phyloP scores from a whole-genome alignment of 2,113 vertebrate species.

The Macheiramphus alcinus region DNA sequence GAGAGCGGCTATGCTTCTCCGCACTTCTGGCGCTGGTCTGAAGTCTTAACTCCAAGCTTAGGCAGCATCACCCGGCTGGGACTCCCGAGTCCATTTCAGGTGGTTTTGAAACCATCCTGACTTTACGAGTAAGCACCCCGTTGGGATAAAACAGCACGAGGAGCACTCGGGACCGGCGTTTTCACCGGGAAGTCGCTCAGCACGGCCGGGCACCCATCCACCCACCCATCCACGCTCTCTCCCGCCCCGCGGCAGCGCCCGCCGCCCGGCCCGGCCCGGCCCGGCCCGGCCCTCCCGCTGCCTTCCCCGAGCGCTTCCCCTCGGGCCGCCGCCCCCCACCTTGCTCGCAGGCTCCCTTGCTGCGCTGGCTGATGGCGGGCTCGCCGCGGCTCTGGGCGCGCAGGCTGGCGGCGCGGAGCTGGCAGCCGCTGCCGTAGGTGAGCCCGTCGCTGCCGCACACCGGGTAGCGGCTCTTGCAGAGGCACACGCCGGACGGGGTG shows the following conservation, averaged over 20 bases:
- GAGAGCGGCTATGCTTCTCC: fast-evolving
- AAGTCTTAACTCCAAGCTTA: not conserved
- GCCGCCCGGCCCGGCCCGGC: not conserved
- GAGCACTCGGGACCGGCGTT: not conserved
- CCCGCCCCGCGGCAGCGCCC: no score
- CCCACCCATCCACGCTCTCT: no score
- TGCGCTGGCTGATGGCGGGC: constrained; percentile 72
- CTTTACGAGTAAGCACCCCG: not conserved
- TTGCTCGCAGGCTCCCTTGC: constrained; percentile 87
- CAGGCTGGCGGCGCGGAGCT: constrained; percentile 73
- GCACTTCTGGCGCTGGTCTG: not conserved
- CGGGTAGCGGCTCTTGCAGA: no score
- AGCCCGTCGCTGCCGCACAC: no score
- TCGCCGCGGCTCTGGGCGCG: constrained; percentile 69
- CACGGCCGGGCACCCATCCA: not conserved
- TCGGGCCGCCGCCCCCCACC: constrained; percentile 59
- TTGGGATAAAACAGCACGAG: fast-evolving
- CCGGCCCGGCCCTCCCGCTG: not conserved
- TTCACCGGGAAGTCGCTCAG: fast-evolving
- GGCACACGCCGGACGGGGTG: no score
- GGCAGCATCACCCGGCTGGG: not conserved
- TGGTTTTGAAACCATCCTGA: not conserved
- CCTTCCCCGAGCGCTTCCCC: not conserved
- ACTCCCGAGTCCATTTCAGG: not conserved
- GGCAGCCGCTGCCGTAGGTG: no score